phyloP scores from a whole-genome alignment of 2,113 vertebrate species.

The Xiphorhynchus elegans region DNA sequence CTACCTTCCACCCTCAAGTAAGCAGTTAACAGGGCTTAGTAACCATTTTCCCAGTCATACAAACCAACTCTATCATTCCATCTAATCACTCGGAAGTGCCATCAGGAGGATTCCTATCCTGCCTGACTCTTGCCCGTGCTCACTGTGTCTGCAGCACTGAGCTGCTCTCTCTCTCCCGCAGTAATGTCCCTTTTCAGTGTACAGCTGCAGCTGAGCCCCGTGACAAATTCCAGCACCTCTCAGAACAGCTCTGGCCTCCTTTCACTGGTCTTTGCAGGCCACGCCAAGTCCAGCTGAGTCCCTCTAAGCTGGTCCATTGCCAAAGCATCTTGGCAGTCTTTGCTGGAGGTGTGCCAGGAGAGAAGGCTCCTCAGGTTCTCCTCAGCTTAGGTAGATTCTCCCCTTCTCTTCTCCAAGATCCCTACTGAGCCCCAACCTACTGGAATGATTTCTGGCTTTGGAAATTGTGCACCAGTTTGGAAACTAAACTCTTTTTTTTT shows the following conservation, averaged over 20 bases:
- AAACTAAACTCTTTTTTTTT: background rate
- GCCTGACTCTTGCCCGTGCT: accelerated
- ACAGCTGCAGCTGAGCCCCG: background rate
- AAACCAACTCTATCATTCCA: background rate
- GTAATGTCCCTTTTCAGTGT: background rate
- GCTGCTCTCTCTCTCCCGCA: background rate
- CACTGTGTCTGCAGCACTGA: accelerated
- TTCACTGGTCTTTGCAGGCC: background rate
- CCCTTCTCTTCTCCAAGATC: background rate
- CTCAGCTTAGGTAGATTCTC: background rate
- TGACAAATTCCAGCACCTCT: slow-evolving; percentile 19
- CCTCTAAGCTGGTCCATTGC: background rate
- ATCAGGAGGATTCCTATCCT: background rate
- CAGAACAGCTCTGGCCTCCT: background rate
- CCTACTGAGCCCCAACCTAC: background rate
- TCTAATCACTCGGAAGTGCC: background rate
- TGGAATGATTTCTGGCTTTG: background rate
- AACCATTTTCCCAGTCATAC: background rate
- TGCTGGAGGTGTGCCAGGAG: background rate
- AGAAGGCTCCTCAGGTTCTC: background rate
- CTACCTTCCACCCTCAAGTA: background rate
- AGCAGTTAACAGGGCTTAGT: background rate
- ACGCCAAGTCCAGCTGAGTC: slow-evolving; percentile 19
- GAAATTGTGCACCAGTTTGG: background rate
- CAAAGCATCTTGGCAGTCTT: slow-evolving; percentile 15